Percentiles rank a stretch among this genome's conserved stretches.
Conservation (phyloP, 1,140 invertebrate species). For the Drosophila sp. region DNA sequence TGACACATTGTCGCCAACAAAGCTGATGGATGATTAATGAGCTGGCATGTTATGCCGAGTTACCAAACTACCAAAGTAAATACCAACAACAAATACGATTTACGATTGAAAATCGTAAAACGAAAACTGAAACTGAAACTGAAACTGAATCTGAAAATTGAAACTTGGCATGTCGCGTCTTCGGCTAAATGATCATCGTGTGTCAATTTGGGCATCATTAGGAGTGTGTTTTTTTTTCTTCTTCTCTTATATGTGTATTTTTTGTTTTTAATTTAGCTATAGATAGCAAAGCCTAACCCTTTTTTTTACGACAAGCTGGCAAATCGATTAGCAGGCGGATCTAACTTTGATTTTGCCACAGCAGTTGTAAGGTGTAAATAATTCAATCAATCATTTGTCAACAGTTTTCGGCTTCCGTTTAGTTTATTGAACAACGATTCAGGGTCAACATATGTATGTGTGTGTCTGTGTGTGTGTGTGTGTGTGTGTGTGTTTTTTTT, state of each 20-base stretch:
- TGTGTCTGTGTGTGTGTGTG: not conserved
- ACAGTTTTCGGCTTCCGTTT: conserved; percentile 79
- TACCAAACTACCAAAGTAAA: conserved; percentile 35
- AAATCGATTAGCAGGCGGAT: conserved; percentile 82
- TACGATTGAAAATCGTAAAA: conserved; percentile 12
- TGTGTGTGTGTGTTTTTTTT: not conserved
- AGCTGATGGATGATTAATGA: conserved; percentile 79
- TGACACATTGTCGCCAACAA: conserved; percentile 73
- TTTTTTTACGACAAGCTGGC: conserved; percentile 47
- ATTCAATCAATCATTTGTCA: conserved; percentile 83
- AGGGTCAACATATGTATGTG: conserved; percentile 54
- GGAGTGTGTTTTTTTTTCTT: conserved; percentile 51
- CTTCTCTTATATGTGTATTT: no score
- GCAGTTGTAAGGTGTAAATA: conserved; percentile 80
- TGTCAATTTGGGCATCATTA: conserved; percentile 83
- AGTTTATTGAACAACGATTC: conserved; percentile 25
- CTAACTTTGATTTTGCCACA: conserved; percentile 72
- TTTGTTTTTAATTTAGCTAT: conserved; percentile 25
- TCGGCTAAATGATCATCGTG: conserved; percentile 73
- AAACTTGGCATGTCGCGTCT: conserved; percentile 60
- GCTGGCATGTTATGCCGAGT: conserved; percentile 46
- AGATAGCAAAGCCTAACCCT: conserved; percentile 52
- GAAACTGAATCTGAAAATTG: conserved; percentile 30
- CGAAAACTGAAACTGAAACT: conserved; percentile 6
- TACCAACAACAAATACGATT: not conserved